Conservation (phyloP, 2,113 vertebrate species). For the Columba livia region DNA sequence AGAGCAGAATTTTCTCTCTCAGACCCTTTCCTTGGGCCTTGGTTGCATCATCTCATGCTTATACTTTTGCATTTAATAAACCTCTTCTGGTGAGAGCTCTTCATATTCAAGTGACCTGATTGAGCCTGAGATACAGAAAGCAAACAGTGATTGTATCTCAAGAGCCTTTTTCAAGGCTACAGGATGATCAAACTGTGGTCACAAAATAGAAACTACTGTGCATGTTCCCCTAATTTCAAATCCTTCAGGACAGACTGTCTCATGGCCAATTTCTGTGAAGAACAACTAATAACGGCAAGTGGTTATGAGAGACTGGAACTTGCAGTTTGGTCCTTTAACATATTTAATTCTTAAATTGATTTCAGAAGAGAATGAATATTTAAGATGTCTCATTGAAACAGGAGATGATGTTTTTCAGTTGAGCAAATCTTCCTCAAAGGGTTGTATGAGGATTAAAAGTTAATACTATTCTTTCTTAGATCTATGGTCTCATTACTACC, state of each 20-base stretch:
- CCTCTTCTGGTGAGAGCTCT: neutral
- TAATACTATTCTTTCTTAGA: neutral
- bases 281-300: neutral
- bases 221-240: neutral
- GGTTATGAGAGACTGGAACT: neutral
- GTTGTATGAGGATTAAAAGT: neutral
- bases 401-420: neutral
- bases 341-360: neutral
- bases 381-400: neutral
- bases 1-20: neutral
- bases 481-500: neutral
- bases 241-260: neutral
- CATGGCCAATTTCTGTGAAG: neutral
- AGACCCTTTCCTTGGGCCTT: neutral
- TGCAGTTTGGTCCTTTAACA: neutral
- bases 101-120: neutral
- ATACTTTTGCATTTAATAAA: no score
- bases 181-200: neutral
- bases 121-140: neutral
- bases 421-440: neutral
- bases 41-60: neutral
- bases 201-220: neutral
- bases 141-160: neutral
- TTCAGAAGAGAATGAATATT: neutral
- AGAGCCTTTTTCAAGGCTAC: neutral